These are phyloP conservation scores for Psephotus haematonotus DNA, from an alignment of 2,113 vertebrate genomes.

Conservation along the genomic window DNA sequence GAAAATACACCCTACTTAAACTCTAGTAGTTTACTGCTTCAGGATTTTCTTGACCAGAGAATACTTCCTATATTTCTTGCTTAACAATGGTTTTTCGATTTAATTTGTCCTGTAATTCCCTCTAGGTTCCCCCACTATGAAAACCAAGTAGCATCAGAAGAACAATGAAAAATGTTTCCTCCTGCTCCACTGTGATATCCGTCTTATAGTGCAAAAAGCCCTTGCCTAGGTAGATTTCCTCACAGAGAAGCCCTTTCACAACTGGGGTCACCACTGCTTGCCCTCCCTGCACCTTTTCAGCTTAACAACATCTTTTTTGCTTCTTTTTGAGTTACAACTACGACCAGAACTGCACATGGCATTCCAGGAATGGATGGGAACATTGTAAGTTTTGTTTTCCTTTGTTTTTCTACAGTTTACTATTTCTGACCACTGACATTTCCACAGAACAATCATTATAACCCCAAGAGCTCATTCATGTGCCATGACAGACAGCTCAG, in stretches of 20 bases:
- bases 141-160: background rate
- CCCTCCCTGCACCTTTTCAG: background rate
- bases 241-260: background rate
- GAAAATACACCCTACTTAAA: background rate
- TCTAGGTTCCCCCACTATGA: background rate
- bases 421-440: background rate
- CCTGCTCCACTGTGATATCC: background rate
- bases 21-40: background rate
- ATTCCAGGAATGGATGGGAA: background rate
- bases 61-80: background rate
- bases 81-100: background rate
- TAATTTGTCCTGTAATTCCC: background rate
- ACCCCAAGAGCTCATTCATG: background rate
- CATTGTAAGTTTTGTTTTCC: background rate
- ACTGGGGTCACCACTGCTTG: background rate
- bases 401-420: background rate
- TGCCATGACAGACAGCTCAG: background rate
- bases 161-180: background rate
- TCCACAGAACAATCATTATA: background rate
- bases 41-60: background rate
- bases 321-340: background rate
- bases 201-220: background rate
- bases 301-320: background rate
- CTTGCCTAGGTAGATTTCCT: background rate
- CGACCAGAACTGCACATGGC: fast-evolving